Conservation (phyloP, 2,797 vertebrate genomes). For the Distichodus sexfasciatus region DNA sequence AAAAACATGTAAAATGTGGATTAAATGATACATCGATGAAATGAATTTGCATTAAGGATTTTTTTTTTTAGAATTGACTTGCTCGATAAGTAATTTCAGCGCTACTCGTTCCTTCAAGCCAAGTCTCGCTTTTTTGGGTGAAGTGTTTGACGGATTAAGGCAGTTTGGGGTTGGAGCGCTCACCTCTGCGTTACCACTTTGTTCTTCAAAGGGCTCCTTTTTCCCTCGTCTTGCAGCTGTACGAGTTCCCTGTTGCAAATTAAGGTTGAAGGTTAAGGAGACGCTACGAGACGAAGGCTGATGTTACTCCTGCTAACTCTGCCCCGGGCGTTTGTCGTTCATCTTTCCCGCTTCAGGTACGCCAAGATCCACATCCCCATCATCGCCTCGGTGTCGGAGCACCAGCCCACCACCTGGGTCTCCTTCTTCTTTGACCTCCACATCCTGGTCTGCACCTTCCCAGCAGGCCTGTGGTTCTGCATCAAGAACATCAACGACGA, state of each 20-base stretch:
- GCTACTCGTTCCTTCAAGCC: no score
- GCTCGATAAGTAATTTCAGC: no score
- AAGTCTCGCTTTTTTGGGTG: neutral
- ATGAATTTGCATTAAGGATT: no score
- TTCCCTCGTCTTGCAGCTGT: neutral
- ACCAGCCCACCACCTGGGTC: slow-evolving; percentile 98
- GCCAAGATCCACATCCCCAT: slow-evolving; percentile 99
- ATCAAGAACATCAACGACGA: slow-evolving; percentile 94
- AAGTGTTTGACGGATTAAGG: neutral
- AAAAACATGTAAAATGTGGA: no score
- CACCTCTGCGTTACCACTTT: neutral
- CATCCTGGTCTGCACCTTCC: slow-evolving; percentile 98
- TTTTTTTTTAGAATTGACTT: no score
- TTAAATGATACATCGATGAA: no score
- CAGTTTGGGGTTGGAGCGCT: slow-evolving; percentile 9
- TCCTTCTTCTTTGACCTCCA: slow-evolving; percentile 99
- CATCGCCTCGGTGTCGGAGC: slow-evolving; percentile 97
- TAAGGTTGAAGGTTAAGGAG: neutral
- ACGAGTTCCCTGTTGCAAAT: neutral
- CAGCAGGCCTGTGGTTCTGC: slow-evolving; percentile 99
- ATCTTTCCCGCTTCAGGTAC: slow-evolving; percentile 74
- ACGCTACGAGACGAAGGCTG: no score
- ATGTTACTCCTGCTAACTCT: neutral
- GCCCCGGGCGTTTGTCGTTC: slow-evolving; percentile 13
- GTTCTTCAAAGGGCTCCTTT: slow-evolving; percentile 28